Evolutionary conservation across 2,113 vertebrate genomes (phyloP).

Genomic region (Psittacara wagleri): DNA sequence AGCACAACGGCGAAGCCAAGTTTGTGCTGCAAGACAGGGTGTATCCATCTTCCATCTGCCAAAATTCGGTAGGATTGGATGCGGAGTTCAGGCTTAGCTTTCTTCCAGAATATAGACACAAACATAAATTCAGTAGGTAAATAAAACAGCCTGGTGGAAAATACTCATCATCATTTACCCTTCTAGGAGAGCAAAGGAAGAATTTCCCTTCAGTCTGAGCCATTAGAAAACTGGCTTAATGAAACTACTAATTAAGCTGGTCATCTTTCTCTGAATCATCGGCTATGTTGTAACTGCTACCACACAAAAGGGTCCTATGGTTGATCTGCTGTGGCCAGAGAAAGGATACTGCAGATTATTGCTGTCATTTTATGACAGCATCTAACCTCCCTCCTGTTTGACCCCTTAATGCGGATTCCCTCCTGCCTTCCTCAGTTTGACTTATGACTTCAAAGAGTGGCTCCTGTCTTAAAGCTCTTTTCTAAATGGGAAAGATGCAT

Average conservation of each 20-base stretch:
- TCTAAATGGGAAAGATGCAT: not conserved
- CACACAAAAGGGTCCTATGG: not conserved
- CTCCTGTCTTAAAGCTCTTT: not conserved
- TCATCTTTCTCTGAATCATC: slow-evolving; percentile 27
- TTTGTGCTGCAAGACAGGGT: not conserved
- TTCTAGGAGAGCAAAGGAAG: not conserved
- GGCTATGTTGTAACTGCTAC: not conserved
- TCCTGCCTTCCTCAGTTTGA: not conserved
- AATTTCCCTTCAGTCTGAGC: slow-evolving; percentile 12
- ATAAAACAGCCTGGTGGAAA: slow-evolving; percentile 19
- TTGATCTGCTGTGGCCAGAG: not conserved
- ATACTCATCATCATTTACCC: not conserved
- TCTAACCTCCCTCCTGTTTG: not conserved
- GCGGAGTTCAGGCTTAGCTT: not conserved
- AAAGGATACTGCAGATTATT: not conserved
- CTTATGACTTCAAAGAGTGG: not conserved
- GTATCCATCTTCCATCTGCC: not conserved
- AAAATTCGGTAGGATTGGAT: not conserved
- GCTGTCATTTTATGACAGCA: not conserved
- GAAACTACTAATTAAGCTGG: slow-evolving; percentile 19
- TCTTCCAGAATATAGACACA: not conserved
- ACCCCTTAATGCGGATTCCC: not conserved
- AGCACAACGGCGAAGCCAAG: not conserved
- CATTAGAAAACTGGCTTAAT: slow-evolving; percentile 41
- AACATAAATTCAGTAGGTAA: not conserved